Evolutionary conservation across 2,888 invertebrate species (phyloP), one percentile per base, ranked within the genome.

Genomic region (Drosophila mulleri): DNA sequence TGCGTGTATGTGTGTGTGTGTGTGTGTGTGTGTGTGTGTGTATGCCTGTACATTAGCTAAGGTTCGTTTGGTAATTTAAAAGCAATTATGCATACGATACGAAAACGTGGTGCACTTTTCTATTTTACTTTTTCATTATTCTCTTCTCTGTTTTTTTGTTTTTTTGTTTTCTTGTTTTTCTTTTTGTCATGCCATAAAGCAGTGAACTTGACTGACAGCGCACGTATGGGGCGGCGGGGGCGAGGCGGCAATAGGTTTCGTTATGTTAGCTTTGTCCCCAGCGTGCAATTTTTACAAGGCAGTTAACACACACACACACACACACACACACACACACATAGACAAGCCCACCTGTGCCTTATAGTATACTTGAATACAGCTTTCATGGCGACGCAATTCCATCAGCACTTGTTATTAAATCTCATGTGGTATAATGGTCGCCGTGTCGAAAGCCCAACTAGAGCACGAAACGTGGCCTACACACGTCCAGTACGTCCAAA

Each of bases 31-130:
- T 41, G 48, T 52, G 20, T 61, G 23, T 26, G 44, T 23, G 37
- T 62, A 44, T 53, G 59, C 53, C 18, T 58, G 52, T 60, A 39
- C 57, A 57, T 72, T 39, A 23, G 50, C 29, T 54, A 16, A 53
- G 39, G 41, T 32, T 67, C 45, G 44, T 52, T 45, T 62, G 75
- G 75, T 79, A 75, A 85, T 81, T 81, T 79, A 81, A 85, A 81
- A 82, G 69, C 81, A 85, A 81, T 81, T 85, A 82, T 85, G 83
- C 80, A 72, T 75, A 72, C 63, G 69, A 82, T 71, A 56, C 58
- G 53, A 66, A 70, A 64, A 11, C 65, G 59, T 26, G 65, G 63
- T 63, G 62, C 64, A 52, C 54, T 76, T 47, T 47, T 16, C 42
- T 57, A 32, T 57, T 44, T 44, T 42, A 53, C 53, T 56, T 42